Evolutionary conservation across 2,113 vertebrate species (phyloP).

Genomic region (Chinchilla lanigera): DNA sequence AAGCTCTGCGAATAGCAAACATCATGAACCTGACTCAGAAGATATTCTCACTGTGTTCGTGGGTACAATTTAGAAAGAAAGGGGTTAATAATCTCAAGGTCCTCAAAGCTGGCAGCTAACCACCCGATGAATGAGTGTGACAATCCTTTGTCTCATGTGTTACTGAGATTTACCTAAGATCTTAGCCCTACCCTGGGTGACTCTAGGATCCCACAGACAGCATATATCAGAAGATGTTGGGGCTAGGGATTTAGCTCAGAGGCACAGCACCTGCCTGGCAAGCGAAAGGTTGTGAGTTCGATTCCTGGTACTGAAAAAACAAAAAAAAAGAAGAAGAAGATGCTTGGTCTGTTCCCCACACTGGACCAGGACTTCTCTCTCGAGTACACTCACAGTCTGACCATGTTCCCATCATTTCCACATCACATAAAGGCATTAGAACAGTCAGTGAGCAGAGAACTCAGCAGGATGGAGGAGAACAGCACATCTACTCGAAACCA

Average conservation of each 20-base stretch:
- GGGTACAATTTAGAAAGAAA: not conserved
- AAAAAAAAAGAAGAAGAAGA: too few species aligned
- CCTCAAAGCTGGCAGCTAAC: not conserved
- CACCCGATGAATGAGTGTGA: not conserved
- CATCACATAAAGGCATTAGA: too few species aligned
- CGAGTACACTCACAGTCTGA: not conserved
- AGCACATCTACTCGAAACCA: not conserved
- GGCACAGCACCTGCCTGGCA: too few species aligned
- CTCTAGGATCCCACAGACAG: not conserved
- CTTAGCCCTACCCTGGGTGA: not conserved
- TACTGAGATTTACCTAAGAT: not conserved
- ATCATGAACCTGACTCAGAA: not conserved
- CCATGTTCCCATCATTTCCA: not conserved
- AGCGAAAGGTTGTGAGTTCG: too few species aligned
- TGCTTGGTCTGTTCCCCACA: not conserved
- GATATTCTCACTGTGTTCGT: not conserved
- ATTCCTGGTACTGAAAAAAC: too few species aligned
- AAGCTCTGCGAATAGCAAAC: not conserved
- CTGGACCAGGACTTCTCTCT: not conserved
- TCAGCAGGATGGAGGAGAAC: not conserved
- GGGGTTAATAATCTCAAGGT: not conserved
- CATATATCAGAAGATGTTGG: not conserved
- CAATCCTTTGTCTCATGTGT: too few species aligned
- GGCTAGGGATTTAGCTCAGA: too few species aligned
- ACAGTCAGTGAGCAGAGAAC: not conserved